phyloP scores from a whole-genome alignment of 2,113 vertebrate genomes.

The Vimba vimba region DNA sequence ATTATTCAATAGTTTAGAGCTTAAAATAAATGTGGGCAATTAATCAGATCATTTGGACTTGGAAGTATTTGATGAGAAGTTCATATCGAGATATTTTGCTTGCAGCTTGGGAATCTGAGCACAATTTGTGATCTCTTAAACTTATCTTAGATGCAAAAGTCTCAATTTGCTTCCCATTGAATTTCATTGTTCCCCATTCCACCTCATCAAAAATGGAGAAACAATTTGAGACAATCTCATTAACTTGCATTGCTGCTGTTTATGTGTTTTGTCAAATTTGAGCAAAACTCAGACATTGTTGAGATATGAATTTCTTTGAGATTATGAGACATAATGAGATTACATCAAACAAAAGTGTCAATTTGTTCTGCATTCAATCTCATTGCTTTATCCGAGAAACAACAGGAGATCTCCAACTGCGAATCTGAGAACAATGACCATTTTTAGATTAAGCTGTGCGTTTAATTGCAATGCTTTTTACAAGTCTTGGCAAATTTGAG shows the following conservation, averaged over 20 bases:
- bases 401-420: background rate
- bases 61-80: background rate
- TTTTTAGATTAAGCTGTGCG: background rate
- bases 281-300: background rate
- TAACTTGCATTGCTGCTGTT: background rate
- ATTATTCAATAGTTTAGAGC: background rate
- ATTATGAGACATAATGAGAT: background rate
- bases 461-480: background rate
- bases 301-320: background rate
- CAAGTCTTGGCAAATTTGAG: background rate
- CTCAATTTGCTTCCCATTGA: background rate
- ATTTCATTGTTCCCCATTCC: background rate
- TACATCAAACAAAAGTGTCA: background rate
- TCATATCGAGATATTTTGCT: background rate
- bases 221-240: background rate
- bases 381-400: background rate
- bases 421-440: background rate
- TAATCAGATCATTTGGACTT: background rate
- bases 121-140: too few species aligned
- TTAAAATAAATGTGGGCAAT: background rate
- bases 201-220: background rate
- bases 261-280: background rate
- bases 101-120: background rate
- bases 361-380: background rate
- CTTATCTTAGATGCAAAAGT: background rate